A percentile compares a stretch with the other conserved stretches of the same genome.
phyloP scores from a whole-genome alignment of 1,140 invertebrate genomes.

The Pectinophora gossypiella region DNA sequence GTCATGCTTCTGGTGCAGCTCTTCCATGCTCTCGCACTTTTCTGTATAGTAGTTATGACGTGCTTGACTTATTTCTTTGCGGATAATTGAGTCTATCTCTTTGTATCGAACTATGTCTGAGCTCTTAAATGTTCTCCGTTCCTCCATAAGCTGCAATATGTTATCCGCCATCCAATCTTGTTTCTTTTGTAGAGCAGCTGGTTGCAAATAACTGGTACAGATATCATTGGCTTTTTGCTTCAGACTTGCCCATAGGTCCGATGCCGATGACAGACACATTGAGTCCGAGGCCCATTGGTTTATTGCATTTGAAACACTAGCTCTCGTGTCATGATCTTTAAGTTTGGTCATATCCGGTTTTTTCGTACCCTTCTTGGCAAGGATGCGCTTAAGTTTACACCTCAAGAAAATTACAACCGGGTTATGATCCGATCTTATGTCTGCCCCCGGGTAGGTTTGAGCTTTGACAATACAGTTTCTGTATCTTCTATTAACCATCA shows the following conservation, averaged over 20 bases:
- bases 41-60: no score
- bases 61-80: no score
- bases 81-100: no score
- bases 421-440: slow-evolving; percentile 46
- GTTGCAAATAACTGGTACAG: slow-evolving; percentile 1
- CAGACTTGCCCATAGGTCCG: neutral
- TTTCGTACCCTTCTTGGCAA: neutral
- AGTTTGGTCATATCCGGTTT: slow-evolving; percentile 9
- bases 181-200: slow-evolving; percentile 9
- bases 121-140: slow-evolving; percentile 21
- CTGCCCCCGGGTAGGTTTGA: slow-evolving; percentile 26
- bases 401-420: slow-evolving; percentile 16
- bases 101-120: slow-evolving; percentile 9
- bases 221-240: neutral
- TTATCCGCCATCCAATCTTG: slow-evolving; percentile 28
- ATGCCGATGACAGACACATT: neutral
- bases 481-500: no score
- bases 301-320: slow-evolving; percentile 9
- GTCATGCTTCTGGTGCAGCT: no score
- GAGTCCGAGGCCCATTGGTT: slow-evolving; percentile 14
- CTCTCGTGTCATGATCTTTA: slow-evolving; percentile 3
- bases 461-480: slow-evolving; percentile 14
- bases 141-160: slow-evolving; percentile 27
- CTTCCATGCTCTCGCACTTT: no score
- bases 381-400: slow-evolving; percentile 11